Conservation (phyloP, 2,113 vertebrate genomes). For the Oncorhynchus clarkii region DNA sequence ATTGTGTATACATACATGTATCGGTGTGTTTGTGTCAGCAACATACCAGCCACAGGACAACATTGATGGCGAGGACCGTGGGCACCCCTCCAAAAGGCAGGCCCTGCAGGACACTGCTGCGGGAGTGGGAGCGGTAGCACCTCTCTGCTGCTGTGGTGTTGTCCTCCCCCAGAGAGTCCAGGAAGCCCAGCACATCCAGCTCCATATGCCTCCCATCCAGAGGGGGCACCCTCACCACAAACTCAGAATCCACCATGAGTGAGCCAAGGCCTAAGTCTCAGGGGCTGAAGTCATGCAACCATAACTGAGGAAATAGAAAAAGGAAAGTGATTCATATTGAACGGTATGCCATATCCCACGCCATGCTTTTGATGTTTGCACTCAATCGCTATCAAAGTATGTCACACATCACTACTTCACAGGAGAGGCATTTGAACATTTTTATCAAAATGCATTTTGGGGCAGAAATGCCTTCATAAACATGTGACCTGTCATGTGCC, state of each 20-base stretch:
- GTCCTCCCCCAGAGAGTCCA: slow-evolving; percentile 41
- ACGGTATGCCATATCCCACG: no score
- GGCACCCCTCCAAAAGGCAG: slow-evolving; percentile 91
- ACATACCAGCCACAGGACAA: slow-evolving; percentile 87
- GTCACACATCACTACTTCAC: no score
- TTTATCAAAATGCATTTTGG: no score
- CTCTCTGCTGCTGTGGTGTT: slow-evolving; percentile 74
- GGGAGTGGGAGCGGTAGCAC: slow-evolving; percentile 83
- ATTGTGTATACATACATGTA: neutral
- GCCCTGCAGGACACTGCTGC: slow-evolving; percentile 88
- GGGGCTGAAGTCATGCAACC: neutral
- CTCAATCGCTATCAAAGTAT: no score
- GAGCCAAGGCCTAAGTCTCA: slow-evolving; percentile 32
- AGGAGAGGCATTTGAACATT: no score
- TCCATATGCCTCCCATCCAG: slow-evolving; percentile 47
- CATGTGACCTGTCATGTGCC: no score
- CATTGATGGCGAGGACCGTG: slow-evolving; percentile 87
- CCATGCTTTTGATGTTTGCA: no score
- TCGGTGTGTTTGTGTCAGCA: no score
- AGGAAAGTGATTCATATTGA: no score
- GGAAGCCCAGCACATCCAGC: slow-evolving; percentile 54
- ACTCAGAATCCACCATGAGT: slow-evolving; percentile 64
- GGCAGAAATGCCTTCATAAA: no score
- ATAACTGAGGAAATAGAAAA: slow-evolving; percentile 47
- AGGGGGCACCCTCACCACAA: slow-evolving; percentile 44